Evolutionary conservation across 2,113 vertebrate genomes (phyloP), one percentile per base, ranked within the genome.

Genomic region (Lichenostomus cassidix): DNA sequence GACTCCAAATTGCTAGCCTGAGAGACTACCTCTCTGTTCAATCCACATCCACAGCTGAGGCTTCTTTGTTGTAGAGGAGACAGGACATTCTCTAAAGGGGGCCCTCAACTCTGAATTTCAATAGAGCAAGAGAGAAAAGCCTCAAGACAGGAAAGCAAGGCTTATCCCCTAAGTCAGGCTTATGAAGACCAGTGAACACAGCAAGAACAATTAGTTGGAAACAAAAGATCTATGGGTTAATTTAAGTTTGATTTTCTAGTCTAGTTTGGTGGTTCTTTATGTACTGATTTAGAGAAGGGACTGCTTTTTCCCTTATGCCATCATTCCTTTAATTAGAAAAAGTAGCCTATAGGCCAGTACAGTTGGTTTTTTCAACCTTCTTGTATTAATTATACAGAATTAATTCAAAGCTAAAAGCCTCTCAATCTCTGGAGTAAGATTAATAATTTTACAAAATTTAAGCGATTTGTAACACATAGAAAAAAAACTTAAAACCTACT

Each of bases 71-170:
- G 22, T 4, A 83, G 59, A 69, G 68, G 46, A 85, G 89, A 75
- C 80, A 82, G 56, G 83, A 70, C 67, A 59, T 79, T 90, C 71
- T 83, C 64, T 68, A 49, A 93, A 93, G 55, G 77, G 64, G 92
- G 59, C 68, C 91, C 92, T 93, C 52, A 21, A 4, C 44, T 77
- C 90, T 74, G 85, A 94, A 95, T 96, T 96, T 96, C 96, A 96
- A 97, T 93, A 93, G 94, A 87, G 74, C 35, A 95, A 86, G 93
- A 91, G 62, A 63, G 58, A 95, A 91, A 88, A 88, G 78, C 75
- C 52, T 90, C 50, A 80, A 91, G 71, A 91, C 82, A 94, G 90
- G 87, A 94, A 95, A 92, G 70, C 91, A 95, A 94, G 59, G 94
- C 79, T 95, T 94, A 96, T 80, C 75, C 50, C 70, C 79, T 86